phyloP scores from a whole-genome alignment of 2,113 vertebrate species.

The Urocitellus parryii region DNA sequence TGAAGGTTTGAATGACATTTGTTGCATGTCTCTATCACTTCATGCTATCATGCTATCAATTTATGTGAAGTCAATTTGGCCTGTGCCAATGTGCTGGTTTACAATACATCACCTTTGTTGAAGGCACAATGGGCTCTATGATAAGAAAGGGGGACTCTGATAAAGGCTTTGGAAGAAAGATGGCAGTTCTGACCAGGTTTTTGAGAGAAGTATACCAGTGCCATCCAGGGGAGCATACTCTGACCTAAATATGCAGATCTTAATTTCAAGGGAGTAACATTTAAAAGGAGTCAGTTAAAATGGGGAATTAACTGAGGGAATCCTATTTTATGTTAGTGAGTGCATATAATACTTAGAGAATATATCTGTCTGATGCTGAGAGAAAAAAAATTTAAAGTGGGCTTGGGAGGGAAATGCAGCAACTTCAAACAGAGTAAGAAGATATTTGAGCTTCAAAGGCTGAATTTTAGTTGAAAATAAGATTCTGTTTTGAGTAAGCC shows the following conservation, averaged over 20 bases:
- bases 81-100: background rate
- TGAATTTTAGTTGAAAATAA: constrained; percentile 47
- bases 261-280: constrained; percentile 47
- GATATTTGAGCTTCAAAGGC: background rate
- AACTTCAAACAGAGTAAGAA: constrained; percentile 30
- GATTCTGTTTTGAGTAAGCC: background rate
- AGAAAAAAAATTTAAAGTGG: background rate
- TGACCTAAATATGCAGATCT: constrained; percentile 13
- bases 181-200: background rate
- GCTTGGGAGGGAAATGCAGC: constrained; percentile 15
- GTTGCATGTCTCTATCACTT: background rate
- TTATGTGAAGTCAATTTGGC: background rate
- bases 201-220: background rate
- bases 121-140: background rate
- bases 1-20: constrained; percentile 64
- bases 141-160: background rate
- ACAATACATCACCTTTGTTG: background rate
- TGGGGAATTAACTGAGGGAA: constrained; percentile 11
- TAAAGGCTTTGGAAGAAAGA: background rate
- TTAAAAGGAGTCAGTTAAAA: constrained; percentile 40
- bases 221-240: background rate
- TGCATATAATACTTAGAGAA: constrained; percentile 3
- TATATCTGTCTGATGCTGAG: background rate
- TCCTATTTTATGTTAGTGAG: background rate
- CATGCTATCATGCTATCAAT: background rate